Evolutionary conservation across 2,113 vertebrate genomes (phyloP), one percentile per base, ranked within the genome.

Genomic region (Anas platyrhynchos): DNA sequence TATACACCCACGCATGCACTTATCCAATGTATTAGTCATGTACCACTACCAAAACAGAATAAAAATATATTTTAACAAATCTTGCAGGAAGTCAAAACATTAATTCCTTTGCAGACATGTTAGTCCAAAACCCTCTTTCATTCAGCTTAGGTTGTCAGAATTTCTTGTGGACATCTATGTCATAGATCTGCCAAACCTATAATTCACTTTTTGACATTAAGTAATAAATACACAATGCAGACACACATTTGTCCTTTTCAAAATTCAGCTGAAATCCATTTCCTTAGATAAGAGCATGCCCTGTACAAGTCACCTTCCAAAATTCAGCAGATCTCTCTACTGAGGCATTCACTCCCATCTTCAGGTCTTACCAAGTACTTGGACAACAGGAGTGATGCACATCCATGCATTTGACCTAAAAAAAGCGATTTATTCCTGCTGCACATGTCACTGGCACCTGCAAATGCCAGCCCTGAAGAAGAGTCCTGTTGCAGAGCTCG

Each of bases 171-270:
- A 83, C 84, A 97, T 89, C 85, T 86, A 74, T 86, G 81, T 83
- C 84, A 91, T 36, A 87, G 69, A 88, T 81, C 93, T 94, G 69
- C 78, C 75, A 96, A 94, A 85, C 48, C 61, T 75, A 36, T 93
- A 96, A 94, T 94, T 96, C 90, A 86, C 66, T 88, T 85, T 48
- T 86, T 95, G 94, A 96, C 94, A 96, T 84, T 87, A 96, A 86
- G 66, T 73, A 95, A 96, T 95, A 97, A 97, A 97, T 88, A 93
- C n/a, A 88, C 88, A 92, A 95, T 71, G 76, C 91, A 93, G 83
- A 83, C 79, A 96, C 44, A 72, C 41, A 90, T 93, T 94, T 95
- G 84, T 93, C 91, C 95, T 97, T 97, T 92, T 78, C 66, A 95
- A 92, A 94, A 78, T 89, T 88, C 82, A 85, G 61, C 26, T 80